Base-by-base conservation (phyloP, 2,797 vertebrate species). In the Staurois parvus region DNA sequence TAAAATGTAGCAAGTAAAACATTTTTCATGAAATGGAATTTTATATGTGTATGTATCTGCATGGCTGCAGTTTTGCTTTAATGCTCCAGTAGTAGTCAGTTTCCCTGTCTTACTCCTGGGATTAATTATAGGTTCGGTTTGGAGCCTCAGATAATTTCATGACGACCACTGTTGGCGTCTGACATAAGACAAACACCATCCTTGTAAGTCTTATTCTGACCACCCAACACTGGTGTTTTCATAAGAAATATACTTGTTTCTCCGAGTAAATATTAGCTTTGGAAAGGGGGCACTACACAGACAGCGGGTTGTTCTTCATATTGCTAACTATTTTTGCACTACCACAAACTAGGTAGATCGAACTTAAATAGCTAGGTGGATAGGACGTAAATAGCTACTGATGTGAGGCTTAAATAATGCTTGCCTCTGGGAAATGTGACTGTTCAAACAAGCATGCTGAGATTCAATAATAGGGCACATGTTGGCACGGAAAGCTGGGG, bases 191-290 rank as follows among this genome's bases (percentile, higher is more conserved):
- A 75, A 85, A 62, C 78, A 37, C 34, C 66, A 24, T 59, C 64
- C 40, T 85, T 85, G 76, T 42, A 26, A 32, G n/a, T 62, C 29
- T 62, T 66, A 26, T 76, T 67, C 11, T 77, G 79, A 72, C 84
- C 84, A 86, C 84, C 84, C 79, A 72, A 17, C 19, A 21, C 28
- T 32, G 29, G 21, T 82, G 59, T 86, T 86, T 82, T 77, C 66
- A 66, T 81, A 75, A 70, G 70, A 67, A 83, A 83, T 66, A 42
- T 68, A 81, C 84, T 70, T 72, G 29, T 85, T 81, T 70, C 72
- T 29, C 66, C 64, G 64, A 76, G 45, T 26, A 81, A 86, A 81
- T 82, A 81, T 82, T 77, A 42, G n/a, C 79, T 67, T 48, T 66
- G 74, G 74, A 72, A 70, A 34, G 72, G 37, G 64, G 37, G 32